phyloP scores from a whole-genome alignment of 2,113 vertebrate genomes.

The Shinisaurus crocodilurus region DNA sequence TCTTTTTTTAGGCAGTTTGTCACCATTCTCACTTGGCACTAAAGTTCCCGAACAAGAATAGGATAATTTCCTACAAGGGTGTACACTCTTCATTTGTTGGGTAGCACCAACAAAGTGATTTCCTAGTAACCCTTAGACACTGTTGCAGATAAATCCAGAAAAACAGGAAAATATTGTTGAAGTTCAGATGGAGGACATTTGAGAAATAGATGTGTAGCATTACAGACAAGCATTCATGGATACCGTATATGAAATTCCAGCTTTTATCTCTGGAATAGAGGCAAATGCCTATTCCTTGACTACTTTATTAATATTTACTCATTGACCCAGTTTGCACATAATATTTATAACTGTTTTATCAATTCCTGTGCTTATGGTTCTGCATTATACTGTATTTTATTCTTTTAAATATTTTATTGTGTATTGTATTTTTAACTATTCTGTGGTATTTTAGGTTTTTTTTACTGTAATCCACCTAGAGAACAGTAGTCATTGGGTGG shows the following conservation, averaged over 20 bases:
- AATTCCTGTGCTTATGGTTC: too few species aligned
- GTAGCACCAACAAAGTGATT: neutral
- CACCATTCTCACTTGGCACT: neutral
- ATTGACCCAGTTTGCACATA: too few species aligned
- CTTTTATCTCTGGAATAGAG: neutral
- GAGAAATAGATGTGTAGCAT: neutral
- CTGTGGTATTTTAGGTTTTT: too few species aligned
- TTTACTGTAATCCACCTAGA: too few species aligned
- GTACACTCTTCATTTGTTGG: neutral
- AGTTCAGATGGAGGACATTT: neutral
- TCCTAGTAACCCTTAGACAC: neutral
- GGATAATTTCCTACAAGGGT: neutral
- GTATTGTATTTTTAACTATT: too few species aligned
- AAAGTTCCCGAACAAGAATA: neutral
- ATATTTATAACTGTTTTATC: too few species aligned
- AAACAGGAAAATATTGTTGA: conserved; percentile 5
- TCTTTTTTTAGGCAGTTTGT: neutral
- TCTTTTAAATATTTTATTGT: too few species aligned
- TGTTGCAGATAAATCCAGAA: conserved; percentile 2
- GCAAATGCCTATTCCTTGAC: neutral
- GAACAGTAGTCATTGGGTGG: too few species aligned
- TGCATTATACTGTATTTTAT: too few species aligned
- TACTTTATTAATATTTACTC: neutral
- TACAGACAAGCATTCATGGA: neutral
- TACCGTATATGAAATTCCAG: neutral